Percentiles rank a stretch among this genome's conserved stretches.
Conservation (phyloP, 2,113 vertebrate genomes). For the Sialia sialis region DNA sequence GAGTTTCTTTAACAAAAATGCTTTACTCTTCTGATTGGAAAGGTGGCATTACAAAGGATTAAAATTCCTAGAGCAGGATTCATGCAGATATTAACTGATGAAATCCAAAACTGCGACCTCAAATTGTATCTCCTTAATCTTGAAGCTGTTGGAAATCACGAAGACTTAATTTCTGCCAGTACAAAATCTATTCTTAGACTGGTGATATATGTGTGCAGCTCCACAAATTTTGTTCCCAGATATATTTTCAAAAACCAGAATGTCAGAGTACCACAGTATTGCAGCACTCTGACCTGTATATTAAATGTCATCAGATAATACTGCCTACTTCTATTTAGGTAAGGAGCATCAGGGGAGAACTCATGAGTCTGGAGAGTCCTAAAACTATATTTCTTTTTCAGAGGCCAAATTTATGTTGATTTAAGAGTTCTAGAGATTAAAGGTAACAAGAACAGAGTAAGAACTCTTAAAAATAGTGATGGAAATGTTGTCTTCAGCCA, state of each 20-base stretch:
- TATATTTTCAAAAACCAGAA: neutral
- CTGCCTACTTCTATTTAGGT: neutral
- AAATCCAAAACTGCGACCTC: neutral
- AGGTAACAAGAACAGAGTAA: neutral
- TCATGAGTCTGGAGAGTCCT: neutral
- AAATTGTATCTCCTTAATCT: neutral
- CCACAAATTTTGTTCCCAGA: neutral
- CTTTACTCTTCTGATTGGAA: neutral
- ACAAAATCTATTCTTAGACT: neutral
- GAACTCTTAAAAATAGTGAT: neutral
- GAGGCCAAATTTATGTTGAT: neutral
- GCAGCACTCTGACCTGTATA: neutral
- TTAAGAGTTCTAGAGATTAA: neutral
- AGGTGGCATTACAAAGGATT: neutral
- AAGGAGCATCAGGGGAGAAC: neutral
- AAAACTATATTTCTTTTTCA: neutral
- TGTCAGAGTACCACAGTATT: neutral
- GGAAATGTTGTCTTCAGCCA: neutral
- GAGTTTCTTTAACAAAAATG: neutral
- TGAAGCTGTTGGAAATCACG: neutral
- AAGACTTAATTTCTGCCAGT: neutral
- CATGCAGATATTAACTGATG: neutral
- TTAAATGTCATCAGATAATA: neutral
- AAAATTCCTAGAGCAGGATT: neutral
- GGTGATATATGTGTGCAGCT: neutral